A percentile compares a stretch with the other conserved stretches of the same genome.
Evolutionary conservation across 2,888 invertebrate genomes (phyloP).

Genomic region (Xanthostigma xanthostigma): DNA sequence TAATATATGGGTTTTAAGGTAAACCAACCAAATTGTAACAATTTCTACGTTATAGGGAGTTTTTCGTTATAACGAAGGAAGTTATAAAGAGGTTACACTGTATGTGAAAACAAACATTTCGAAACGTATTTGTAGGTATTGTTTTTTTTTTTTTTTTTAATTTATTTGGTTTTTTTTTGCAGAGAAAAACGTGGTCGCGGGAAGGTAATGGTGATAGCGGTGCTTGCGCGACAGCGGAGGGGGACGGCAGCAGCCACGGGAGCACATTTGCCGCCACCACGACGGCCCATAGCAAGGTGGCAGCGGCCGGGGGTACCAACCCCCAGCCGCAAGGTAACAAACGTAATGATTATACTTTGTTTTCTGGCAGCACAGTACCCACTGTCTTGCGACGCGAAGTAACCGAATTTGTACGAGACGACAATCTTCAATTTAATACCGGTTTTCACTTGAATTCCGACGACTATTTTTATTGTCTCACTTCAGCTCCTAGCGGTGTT

Average conservation of each 20-base stretch:
- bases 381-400: no score
- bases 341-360: constrained; percentile 20
- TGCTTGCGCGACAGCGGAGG: constrained; percentile 25
- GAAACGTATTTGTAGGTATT: neutral
- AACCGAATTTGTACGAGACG: no score
- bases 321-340: constrained; percentile 43
- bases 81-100: no score
- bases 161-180: constrained; percentile 17
- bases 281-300: constrained; percentile 70
- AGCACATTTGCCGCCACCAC: constrained; percentile 37
- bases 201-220: constrained; percentile 44
- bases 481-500: no score
- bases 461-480: no score
- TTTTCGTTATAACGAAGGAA: no score
- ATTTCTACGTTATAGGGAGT: no score
- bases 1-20: no score
- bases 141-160: neutral
- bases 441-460: no score
- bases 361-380: neutral
- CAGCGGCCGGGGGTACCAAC: constrained; percentile 62
- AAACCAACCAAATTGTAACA: no score
- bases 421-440: no score
- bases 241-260: constrained; percentile 24
- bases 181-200: constrained; percentile 47
- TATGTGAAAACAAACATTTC: no score